These are phyloP conservation scores for Drosophila putrida DNA, from an alignment of 2,888 invertebrate genomes.

Conservation along the genomic window DNA sequence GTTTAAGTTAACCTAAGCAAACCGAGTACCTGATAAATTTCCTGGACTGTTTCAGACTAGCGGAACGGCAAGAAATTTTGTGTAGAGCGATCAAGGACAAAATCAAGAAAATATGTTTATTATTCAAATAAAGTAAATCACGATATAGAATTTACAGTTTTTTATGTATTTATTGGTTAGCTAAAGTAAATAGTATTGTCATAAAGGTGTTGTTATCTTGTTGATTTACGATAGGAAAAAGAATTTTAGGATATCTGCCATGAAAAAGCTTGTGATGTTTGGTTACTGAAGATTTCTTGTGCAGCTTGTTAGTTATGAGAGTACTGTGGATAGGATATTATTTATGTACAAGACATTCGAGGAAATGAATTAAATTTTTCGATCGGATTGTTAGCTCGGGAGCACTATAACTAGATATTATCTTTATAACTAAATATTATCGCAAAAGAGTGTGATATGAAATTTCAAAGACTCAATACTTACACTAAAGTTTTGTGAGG, in stretches of 20 bases:
- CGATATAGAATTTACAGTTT: slow-evolving; percentile 5
- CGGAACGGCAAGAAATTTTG: slow-evolving; percentile 21
- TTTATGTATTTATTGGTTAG: neutral
- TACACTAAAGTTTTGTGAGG: slow-evolving; percentile 78
- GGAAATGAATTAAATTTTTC: neutral
- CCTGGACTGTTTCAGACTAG: slow-evolving; percentile 41
- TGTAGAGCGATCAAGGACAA: slow-evolving; percentile 6
- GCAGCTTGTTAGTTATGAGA: neutral
- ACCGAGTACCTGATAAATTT: slow-evolving; percentile 51
- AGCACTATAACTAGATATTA: neutral
- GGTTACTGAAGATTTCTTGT: neutral
- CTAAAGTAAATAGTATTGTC: neutral
- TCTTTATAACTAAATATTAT: neutral
- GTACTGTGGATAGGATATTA: neutral
- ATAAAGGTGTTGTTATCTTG: neutral
- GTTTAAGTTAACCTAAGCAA: slow-evolving; percentile 33
- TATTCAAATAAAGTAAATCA: slow-evolving; percentile 5
- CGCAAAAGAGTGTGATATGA: too few species aligned
- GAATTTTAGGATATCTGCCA: neutral
- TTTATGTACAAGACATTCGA: neutral
- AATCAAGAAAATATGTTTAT: slow-evolving; percentile 17
- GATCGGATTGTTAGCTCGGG: neutral
- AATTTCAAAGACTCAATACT: slow-evolving; percentile 39
- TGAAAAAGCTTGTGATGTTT: neutral
- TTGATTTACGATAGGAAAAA: neutral